phyloP scores from a whole-genome alignment of 2,113 vertebrate species.

The Petrocephalus microphthalmus region DNA sequence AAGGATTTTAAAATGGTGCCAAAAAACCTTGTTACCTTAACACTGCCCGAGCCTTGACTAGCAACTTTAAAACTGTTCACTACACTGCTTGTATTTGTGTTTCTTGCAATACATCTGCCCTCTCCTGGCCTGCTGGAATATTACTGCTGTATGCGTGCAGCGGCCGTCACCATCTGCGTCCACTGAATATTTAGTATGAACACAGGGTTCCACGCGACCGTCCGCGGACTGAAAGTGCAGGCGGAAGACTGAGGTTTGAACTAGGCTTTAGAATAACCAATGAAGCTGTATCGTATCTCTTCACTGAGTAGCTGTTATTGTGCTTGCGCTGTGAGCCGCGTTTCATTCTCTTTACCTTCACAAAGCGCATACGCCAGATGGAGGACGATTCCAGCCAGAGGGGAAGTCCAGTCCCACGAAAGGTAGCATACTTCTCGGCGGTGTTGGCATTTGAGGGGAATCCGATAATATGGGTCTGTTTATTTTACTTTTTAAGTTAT shows the following conservation, averaged over 20 bases:
- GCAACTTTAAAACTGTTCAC: not conserved
- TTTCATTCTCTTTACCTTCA: not conserved
- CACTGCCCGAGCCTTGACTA: not conserved
- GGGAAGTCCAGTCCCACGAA: conserved; percentile 79
- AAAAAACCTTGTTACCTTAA: too few species aligned
- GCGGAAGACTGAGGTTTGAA: not conserved
- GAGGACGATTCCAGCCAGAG: conserved; percentile 77
- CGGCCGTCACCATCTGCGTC: not conserved
- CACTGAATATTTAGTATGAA: not conserved
- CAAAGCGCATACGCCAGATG: conserved; percentile 67
- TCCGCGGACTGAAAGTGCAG: not conserved
- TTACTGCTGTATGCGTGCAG: not conserved
- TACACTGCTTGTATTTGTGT: not conserved
- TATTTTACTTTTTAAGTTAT: not conserved
- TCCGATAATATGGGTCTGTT: not conserved
- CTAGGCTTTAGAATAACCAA: not conserved
- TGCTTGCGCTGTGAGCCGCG: not conserved
- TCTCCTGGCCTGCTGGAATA: not conserved
- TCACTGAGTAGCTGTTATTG: not conserved
- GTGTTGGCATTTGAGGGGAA: not conserved
- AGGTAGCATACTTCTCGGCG: conserved; percentile 54
- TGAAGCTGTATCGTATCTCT: not conserved
- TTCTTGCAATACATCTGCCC: not conserved
- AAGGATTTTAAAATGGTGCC: not conserved
- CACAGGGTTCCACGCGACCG: not conserved